Evolutionary conservation across 2,797 vertebrate species (phyloP).

Genomic region (Sebastes nivosus): DNA sequence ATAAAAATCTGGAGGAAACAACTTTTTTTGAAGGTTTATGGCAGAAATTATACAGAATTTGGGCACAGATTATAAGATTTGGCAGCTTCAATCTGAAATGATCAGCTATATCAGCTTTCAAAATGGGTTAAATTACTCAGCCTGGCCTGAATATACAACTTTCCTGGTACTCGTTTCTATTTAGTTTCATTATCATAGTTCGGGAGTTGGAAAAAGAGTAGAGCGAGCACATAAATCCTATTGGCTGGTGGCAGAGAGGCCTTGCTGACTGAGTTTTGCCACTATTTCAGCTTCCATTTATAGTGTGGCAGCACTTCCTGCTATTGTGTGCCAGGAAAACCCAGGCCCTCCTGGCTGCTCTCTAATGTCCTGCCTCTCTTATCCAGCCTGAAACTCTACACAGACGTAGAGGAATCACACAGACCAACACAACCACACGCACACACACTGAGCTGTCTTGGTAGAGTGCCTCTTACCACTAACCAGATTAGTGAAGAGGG

Average conservation of each 20-base stretch:
- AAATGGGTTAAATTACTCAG: constrained; percentile 19
- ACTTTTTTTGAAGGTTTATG: constrained; percentile 13
- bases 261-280: constrained; percentile 57
- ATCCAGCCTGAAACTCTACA: constrained; percentile 54
- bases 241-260: constrained; percentile 47
- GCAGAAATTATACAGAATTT: constrained; percentile 1
- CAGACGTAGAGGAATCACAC: constrained; percentile 25
- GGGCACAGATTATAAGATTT: constrained; percentile 8
- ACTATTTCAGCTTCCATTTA: constrained; percentile 79
- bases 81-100: constrained; percentile 4
- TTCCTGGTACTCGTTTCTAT: constrained; percentile 42
- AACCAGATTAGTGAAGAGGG: constrained; percentile 55
- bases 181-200: constrained; percentile 50
- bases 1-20: constrained; percentile 23
- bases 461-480: constrained; percentile 54
- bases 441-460: constrained; percentile 14
- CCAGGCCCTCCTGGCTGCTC: constrained; percentile 66
- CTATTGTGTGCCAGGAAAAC: constrained; percentile 89
- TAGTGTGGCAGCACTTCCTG: constrained; percentile 86
- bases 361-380: constrained; percentile 70
- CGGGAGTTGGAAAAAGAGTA: constrained; percentile 46
- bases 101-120: constrained; percentile 38
- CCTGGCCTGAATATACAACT: constrained; percentile 22
- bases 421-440: constrained; percentile 13
- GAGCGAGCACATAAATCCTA: constrained; percentile 50